Base-by-base conservation (phyloP, 53 echinoderm and acorn worm species). In the Astropecten irregularis region DNA sequence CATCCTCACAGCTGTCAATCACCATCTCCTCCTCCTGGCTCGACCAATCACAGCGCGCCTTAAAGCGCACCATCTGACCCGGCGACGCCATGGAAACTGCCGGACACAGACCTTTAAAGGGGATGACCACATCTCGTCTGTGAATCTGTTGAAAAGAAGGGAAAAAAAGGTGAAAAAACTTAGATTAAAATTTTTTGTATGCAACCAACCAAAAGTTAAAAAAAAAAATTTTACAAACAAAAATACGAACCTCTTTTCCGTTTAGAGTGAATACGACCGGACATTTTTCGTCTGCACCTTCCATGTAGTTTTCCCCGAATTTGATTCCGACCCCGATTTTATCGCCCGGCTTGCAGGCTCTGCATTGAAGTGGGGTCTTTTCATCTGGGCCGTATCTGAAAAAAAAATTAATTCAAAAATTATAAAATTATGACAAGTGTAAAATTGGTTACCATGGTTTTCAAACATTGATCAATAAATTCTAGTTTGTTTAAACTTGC, bases 1-100 rank as follows among this genome's bases (percentile, higher is more conserved):
- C 87, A 28, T 94, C 94, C 34, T 90, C 92, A 18, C 87, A 83
- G 54, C 88, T 86, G 44, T 94, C 94, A 66, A 92, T 92, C 71
- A 97, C 87, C 87, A 97, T 97, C 42, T 97, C 92, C 33, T 97
- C 97, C 76, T 91, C 92, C 47, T 94, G 92, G 66, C 82, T 83
- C 8, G 91, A 76, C 92, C 97, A 94, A 72, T 89, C 88, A 37
- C 90, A 92, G 65, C 89, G 89, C 44, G 91, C 90, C 21, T 95
- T 86, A 71, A 90, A 87, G 22, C 85, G 89, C 1, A 97, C 83
- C 49, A 76, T 76, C 49, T 97, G 94, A 6, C 90, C 92, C 13
- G 85, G 81, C 29, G 92, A 84, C 2, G 87, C 88, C 47, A 94
- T 83, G 66, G 90, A 89, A 71, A 97, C 88, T 19, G 94, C 97